These are phyloP conservation scores for Cynocephalus volans DNA, from an alignment of 2,113 vertebrate species.

Conservation along the genomic window DNA sequence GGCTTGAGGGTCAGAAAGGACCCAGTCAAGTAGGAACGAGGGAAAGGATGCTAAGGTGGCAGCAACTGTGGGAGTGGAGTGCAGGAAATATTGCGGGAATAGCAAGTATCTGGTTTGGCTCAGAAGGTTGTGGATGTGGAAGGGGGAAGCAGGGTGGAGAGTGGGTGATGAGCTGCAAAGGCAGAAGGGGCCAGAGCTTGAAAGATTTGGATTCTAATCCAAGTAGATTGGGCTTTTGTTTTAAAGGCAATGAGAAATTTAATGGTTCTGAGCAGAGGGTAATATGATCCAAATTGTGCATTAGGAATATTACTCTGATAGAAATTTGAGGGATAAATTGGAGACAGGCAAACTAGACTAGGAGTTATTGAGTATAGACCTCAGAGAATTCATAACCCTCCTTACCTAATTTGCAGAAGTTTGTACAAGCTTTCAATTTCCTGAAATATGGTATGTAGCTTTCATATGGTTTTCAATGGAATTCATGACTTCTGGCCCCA, in stretches of 20 bases:
- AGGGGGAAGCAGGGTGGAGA: too few relatives aligned
- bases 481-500: not conserved
- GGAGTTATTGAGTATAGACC: not conserved
- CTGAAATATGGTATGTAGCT: not conserved
- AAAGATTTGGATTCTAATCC: not conserved
- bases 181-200: not conserved
- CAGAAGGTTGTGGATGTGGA: not conserved
- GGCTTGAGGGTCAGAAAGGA: not conserved
- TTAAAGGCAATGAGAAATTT: slow-evolving; percentile 1
- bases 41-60: not conserved
- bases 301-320: not conserved
- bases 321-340: not conserved
- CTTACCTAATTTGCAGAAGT: not conserved
- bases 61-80: not conserved
- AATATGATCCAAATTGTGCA: not conserved
- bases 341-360: not conserved
- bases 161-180: not conserved
- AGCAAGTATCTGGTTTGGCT: not conserved
- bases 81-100: not conserved
- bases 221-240: not conserved
- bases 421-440: not conserved
- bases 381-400: not conserved
- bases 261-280: slow-evolving; percentile 24
- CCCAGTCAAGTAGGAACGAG: not conserved
- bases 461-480: slow-evolving; percentile 22